Evolutionary conservation across 1,140 invertebrate species (phyloP).

Genomic region (Drosophila nigrodunni): DNA sequence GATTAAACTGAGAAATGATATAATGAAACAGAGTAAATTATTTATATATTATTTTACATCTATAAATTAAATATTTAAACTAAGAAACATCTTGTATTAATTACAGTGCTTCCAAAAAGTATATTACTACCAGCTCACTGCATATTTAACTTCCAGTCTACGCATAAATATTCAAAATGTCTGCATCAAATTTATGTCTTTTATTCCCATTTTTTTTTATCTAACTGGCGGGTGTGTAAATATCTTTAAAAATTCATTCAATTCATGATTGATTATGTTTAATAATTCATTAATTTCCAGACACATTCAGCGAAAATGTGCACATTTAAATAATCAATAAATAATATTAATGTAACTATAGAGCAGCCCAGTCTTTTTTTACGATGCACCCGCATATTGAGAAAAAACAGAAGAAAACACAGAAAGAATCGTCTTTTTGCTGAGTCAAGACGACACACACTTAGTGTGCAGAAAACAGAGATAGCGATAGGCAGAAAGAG

Average conservation of each 20-base stretch:
- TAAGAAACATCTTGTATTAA: not conserved
- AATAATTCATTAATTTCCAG: constrained; percentile 68
- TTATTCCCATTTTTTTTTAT: not conserved
- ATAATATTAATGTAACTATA: constrained; percentile 44
- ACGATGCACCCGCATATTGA: constrained; percentile 52
- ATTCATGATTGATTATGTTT: constrained; percentile 65
- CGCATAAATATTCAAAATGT: not conserved
- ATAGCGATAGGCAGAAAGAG: not conserved
- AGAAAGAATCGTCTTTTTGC: constrained; percentile 48
- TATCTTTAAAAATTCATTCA: constrained; percentile 3
- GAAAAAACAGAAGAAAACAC: constrained; percentile 2
- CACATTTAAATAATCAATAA: constrained; percentile 71
- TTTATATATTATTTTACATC: too few relatives aligned
- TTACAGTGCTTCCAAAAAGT: too few relatives aligned
- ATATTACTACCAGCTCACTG: too few relatives aligned
- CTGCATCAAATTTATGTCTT: not conserved
- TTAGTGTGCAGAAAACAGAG: not conserved
- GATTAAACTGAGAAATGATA: too few relatives aligned
- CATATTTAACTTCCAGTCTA: too few relatives aligned
- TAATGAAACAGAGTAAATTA: too few relatives aligned
- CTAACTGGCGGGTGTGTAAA: not conserved
- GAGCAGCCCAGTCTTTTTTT: not conserved
- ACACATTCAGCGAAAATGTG: constrained; percentile 38
- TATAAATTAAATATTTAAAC: too few relatives aligned
- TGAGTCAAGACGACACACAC: constrained; percentile 67